Percentiles rank a stretch among this genome's conserved stretches.
Conservation (phyloP, 2,888 invertebrate species). For the Drosophila flavopinicola region DNA sequence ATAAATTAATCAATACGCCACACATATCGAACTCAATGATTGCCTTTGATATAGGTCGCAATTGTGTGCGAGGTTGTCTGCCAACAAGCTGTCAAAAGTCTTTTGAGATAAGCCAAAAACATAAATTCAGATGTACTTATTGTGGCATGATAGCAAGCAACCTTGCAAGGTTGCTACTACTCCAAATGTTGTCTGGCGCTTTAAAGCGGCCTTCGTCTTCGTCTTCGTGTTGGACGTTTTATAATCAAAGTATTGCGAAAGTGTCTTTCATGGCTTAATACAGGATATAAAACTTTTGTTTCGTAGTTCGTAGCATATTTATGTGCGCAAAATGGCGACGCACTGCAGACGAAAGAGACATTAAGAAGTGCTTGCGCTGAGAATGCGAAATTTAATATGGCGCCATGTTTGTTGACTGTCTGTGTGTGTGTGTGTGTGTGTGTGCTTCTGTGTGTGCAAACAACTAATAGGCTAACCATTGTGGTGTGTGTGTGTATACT, state of each 20-base stretch:
- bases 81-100: slow-evolving; percentile 68
- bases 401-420: slow-evolving; percentile 54
- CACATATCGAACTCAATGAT: slow-evolving; percentile 46
- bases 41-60: slow-evolving; percentile 31
- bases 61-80: slow-evolving; percentile 39
- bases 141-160: slow-evolving; percentile 43
- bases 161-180: slow-evolving; percentile 2
- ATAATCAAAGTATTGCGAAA: slow-evolving; percentile 10
- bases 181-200: slow-evolving; percentile 1
- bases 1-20: slow-evolving; percentile 58
- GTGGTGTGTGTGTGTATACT: no score
- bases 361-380: slow-evolving; percentile 35
- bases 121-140: slow-evolving; percentile 36
- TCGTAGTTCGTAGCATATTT: slow-evolving; percentile 52
- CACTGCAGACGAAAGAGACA: slow-evolving; percentile 28
- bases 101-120: slow-evolving; percentile 56
- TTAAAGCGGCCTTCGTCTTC: slow-evolving; percentile 9
- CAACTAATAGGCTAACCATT: slow-evolving; percentile 64
- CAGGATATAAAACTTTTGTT: slow-evolving; percentile 2
- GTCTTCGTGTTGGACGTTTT: slow-evolving; percentile 1
- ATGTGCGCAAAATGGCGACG: slow-evolving; percentile 34
- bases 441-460: slow-evolving; percentile 28
- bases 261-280: slow-evolving; percentile 35
- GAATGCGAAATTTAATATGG: slow-evolving; percentile 66
- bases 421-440: slow-evolving; percentile 15